phyloP scores from a whole-genome alignment of 2,888 invertebrate genomes.

The Tinea pellionella region DNA sequence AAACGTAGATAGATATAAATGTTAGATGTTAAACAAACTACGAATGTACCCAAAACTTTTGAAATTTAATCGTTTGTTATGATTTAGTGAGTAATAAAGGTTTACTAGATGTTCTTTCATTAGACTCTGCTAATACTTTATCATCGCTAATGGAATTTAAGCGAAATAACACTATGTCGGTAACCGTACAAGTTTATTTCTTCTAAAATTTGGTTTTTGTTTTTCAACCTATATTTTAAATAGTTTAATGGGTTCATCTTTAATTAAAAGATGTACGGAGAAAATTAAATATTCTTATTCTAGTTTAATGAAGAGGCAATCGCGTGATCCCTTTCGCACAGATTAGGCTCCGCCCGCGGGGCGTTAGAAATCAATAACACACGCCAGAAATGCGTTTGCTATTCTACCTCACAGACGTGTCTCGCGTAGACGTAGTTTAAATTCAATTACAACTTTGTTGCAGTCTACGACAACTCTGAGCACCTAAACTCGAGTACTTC shows the following conservation, averaged over 20 bases:
- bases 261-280: constrained; percentile 60
- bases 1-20: too few species aligned
- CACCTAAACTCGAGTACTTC: not conserved
- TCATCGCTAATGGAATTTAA: constrained; percentile 6
- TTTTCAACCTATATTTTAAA: constrained; percentile 63
- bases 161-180: not conserved
- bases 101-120: not conserved
- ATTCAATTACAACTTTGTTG: constrained; percentile 6
- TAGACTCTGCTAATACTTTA: not conserved
- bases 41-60: constrained; percentile 1
- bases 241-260: constrained; percentile 67
- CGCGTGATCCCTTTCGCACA: constrained; percentile 65
- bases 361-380: constrained; percentile 67
- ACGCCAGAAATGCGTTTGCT: constrained; percentile 64
- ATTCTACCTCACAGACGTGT: constrained; percentile 57
- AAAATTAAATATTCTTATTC: constrained; percentile 57
- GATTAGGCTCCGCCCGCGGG: constrained; percentile 60
- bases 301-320: constrained; percentile 62
- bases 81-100: constrained; percentile 2
- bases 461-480: not conserved
- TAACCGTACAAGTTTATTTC: constrained; percentile 27
- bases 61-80: constrained; percentile 4
- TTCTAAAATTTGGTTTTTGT: constrained; percentile 53
- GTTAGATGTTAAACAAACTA: not conserved
- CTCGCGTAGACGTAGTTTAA: constrained; percentile 11